Evolutionary conservation across 2,113 vertebrate species (phyloP).

Genomic region (Myocastor coypus): DNA sequence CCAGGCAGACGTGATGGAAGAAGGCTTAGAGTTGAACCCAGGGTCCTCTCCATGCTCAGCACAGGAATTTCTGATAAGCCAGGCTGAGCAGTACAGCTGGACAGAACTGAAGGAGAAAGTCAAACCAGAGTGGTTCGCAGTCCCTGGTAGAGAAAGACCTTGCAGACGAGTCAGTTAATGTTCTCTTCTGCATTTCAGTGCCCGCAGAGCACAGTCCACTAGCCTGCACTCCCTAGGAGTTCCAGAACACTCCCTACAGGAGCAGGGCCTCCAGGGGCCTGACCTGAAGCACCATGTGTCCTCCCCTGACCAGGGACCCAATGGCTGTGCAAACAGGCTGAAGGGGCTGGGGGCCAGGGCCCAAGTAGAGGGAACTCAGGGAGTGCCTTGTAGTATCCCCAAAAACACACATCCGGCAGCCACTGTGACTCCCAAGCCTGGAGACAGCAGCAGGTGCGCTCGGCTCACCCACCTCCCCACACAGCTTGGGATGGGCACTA

Average conservation of each 20-base stretch:
- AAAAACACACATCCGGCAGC: neutral
- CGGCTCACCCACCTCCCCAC: neutral
- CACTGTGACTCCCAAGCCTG: neutral
- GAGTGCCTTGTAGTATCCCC: accelerated
- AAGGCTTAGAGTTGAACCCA: neutral
- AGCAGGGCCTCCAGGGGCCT: no score
- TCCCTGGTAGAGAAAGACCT: neutral
- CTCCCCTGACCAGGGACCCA: neutral
- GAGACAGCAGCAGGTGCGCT: accelerated
- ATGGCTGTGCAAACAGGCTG: no score
- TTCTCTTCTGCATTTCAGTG: neutral
- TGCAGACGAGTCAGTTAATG: accelerated
- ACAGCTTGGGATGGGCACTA: neutral
- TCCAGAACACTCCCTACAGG: neutral
- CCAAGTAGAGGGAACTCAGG: accelerated
- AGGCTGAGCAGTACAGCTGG: accelerated
- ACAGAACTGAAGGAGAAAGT: neutral
- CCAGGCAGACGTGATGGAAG: neutral
- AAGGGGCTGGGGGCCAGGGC: neutral
- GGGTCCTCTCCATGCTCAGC: accelerated
- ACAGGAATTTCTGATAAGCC: neutral
- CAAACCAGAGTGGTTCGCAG: neutral
- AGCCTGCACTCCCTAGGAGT: accelerated
- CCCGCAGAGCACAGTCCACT: accelerated
- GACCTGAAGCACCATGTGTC: accelerated